Evolutionary conservation across 23 tunicate genomes (phyloP), one percentile per base, ranked within the genome.

Genomic region (Styela clava): DNA sequence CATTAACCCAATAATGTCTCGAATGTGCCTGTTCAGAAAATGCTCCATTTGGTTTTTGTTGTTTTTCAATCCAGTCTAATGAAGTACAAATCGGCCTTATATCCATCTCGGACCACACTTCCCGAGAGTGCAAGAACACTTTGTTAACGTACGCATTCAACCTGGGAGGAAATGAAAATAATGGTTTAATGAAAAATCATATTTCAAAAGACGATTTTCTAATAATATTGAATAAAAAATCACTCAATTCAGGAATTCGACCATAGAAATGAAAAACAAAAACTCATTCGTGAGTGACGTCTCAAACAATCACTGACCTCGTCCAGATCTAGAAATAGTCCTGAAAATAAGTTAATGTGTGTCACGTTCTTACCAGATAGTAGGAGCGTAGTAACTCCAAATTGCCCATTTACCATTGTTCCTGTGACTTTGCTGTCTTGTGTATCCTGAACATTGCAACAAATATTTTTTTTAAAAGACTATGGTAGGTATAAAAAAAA

Each of bases 91-190:
- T 70, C 2, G 85, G 85, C 16, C 34, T 34, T 5, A 52, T 16
- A 32, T 70, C 65, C 31, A 82, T 23, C 16, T 35, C 85, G 2
- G 29, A 21, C 78, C 65, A 67, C 2, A 82, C 64, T 16, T 70
- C 78, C 1, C 44, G 35, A 22, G 85, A 78, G 28, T 82, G 78
- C 9, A 82, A 31, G 33, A 82, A 82, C 19, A 82, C 78, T 34
- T 52, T 71, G 26, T 82, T 61, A 65, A 82, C 78, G 30, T 68
- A 82, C 7, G 85, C 85, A 44, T 82, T 82, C 16, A 82, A n/a
- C 85, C 85, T 82, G 36, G 1, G 32, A 25, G 0, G 25, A 25
- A 29, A 1, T 51, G 29, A 23, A 20, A 33, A 28, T n/a, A n/a
- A n/a, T n/a, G n/a, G n/a, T n/a, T n/a, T n/a, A n/a, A n/a, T n/a